phyloP scores from a whole-genome alignment of 2,113 vertebrate species.

The Chrysemys picta region DNA sequence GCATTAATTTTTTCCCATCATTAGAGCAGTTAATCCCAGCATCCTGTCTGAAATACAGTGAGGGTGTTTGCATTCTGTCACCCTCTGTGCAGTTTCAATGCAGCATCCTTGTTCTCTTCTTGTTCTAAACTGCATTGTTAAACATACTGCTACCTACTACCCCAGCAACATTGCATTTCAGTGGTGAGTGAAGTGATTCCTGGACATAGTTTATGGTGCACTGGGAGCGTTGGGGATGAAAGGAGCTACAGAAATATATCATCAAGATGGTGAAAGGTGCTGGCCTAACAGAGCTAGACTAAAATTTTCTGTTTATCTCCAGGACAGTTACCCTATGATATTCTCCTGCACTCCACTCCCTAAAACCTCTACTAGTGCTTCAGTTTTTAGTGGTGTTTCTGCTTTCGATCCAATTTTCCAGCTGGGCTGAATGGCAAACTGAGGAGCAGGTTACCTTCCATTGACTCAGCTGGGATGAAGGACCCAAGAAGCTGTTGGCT shows the following conservation, averaged over 20 bases:
- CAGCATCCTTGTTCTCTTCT: neutral
- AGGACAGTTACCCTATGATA: neutral
- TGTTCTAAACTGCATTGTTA: neutral
- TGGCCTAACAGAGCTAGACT: neutral
- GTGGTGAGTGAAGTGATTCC: neutral
- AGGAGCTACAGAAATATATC: neutral
- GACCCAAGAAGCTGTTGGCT: neutral
- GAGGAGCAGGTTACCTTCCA: neutral
- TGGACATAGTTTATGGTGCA: neutral
- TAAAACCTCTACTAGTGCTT: neutral
- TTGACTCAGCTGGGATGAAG: neutral
- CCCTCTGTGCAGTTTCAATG: neutral
- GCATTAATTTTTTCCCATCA: neutral
- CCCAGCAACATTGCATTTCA: neutral
- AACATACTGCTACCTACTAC: neutral
- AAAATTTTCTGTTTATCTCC: neutral
- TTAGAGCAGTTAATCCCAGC: neutral
- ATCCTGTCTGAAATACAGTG: neutral
- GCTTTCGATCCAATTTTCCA: neutral
- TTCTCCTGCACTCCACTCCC: neutral
- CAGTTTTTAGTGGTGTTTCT: neutral
- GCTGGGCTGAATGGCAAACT: neutral
- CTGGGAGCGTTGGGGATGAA: neutral
- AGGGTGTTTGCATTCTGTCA: neutral
- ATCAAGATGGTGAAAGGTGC: neutral